These are phyloP conservation scores for Tridacna gigas DNA, from an alignment of 2,888 invertebrate genomes.

Conservation along the genomic window DNA sequence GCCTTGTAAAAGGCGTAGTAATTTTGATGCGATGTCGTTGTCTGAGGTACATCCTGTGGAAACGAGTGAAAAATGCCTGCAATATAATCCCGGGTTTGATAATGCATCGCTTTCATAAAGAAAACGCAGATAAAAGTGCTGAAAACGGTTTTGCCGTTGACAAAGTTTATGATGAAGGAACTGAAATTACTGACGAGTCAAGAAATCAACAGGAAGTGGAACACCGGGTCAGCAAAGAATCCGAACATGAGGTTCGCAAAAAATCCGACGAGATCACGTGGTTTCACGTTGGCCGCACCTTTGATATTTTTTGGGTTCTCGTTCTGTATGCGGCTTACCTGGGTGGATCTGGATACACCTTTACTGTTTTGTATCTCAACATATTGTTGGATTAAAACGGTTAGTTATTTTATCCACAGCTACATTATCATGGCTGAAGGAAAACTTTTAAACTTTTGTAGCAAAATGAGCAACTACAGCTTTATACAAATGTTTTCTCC, in stretches of 20 bases:
- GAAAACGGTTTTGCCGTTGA: neutral
- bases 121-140: neutral
- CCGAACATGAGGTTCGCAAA: neutral
- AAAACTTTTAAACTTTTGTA: no score
- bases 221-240: neutral
- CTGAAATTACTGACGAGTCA: neutral
- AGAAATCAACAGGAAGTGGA: neutral
- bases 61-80: no score
- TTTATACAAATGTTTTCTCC: no score
- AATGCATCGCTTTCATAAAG: neutral
- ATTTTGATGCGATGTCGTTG: neutral
- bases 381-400: neutral
- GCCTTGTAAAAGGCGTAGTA: neutral
- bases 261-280: neutral
- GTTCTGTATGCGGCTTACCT: slow-evolving; percentile 15
- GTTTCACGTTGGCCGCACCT: slow-evolving; percentile 17
- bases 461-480: no score
- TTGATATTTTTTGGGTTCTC: slow-evolving; percentile 9
- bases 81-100: no score
- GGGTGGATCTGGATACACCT: neutral
- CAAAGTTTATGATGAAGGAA: no score
- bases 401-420: no score
- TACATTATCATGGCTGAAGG: no score
- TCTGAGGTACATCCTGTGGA: neutral
- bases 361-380: slow-evolving; percentile 6